Conservation (phyloP, 37 sponge, comb jelly and placozoan species). For the Oscarella lobularis region DNA sequence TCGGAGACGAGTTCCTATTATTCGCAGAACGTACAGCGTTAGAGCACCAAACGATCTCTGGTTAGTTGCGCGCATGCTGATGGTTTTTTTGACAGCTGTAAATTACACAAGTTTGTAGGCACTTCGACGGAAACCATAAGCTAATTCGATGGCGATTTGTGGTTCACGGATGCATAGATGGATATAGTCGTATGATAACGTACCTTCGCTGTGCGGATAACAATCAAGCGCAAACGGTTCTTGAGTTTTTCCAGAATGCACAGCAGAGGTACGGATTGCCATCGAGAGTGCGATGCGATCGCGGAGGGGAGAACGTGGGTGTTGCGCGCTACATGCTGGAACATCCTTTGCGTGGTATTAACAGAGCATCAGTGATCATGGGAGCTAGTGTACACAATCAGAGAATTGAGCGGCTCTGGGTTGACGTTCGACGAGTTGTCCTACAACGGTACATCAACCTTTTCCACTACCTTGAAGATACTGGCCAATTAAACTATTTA, state of each 20-base stretch:
- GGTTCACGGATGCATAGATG: slow-evolving; percentile 41
- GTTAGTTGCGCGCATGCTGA: too few species aligned
- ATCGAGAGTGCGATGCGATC: slow-evolving; percentile 40
- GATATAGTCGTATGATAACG: slow-evolving; percentile 18
- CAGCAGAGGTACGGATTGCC: slow-evolving; percentile 39
- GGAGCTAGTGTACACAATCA: slow-evolving; percentile 56
- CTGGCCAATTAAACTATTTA: slow-evolving; percentile 8
- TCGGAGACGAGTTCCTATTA: slow-evolving; percentile 3
- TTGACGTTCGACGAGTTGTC: slow-evolving; percentile 37
- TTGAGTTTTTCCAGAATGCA: slow-evolving; percentile 17
- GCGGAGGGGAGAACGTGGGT: slow-evolving; percentile 48
- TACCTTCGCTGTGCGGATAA: slow-evolving; percentile 27
- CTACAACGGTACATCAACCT: slow-evolving; percentile 24
- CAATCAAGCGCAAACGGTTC: slow-evolving; percentile 37
- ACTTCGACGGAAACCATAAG: slow-evolving; percentile 51
- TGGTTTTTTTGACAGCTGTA: slow-evolving; percentile 9
- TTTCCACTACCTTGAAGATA: slow-evolving; percentile 31
- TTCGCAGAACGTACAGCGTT: slow-evolving; percentile 26
- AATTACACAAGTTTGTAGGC: slow-evolving; percentile 43
- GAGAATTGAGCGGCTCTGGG: slow-evolving; percentile 53
- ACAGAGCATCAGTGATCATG: slow-evolving; percentile 29
- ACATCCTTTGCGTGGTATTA: slow-evolving; percentile 37
- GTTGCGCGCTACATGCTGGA: slow-evolving; percentile 44
- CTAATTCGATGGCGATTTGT: slow-evolving; percentile 40
- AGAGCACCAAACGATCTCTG: slow-evolving; percentile 26